Conservation (phyloP, 2,797 vertebrate genomes). For the Platyrinchus mystaceus region DNA sequence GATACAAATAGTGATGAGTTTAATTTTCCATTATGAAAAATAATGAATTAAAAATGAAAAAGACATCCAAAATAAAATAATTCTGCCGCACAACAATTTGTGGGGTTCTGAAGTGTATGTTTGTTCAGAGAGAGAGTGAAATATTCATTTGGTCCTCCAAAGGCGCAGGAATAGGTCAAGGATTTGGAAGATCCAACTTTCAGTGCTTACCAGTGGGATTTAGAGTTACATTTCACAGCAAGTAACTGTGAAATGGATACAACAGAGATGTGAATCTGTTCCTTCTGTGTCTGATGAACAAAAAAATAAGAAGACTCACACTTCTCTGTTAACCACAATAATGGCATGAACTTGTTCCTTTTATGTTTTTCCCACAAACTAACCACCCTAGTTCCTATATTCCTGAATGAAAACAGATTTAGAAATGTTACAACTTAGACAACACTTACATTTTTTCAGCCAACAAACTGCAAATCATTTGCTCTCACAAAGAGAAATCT, state of each 20-base stretch:
- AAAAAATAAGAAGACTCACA: not conserved
- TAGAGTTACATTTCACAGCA: not conserved
- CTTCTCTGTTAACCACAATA: not conserved
- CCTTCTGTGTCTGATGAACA: not conserved
- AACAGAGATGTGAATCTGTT: not conserved
- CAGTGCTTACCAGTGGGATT: not conserved
- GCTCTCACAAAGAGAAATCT: not conserved
- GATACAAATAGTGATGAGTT: not conserved
- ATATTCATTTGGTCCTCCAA: not conserved
- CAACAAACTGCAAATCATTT: not conserved
- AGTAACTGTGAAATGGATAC: not conserved
- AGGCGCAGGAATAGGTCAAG: not conserved
- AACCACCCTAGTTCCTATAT: not conserved
- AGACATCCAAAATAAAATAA: not conserved
- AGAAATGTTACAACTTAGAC: not conserved
- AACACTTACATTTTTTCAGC: not conserved
- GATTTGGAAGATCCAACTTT: not conserved
- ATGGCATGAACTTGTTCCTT: not conserved
- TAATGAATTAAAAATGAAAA: not conserved
- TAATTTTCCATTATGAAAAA: not conserved
- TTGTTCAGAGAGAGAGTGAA: not conserved
- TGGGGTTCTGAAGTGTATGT: not conserved
- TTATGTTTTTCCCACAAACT: not conserved
- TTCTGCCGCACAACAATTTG: not conserved
- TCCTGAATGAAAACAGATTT: not conserved